Evolutionary conservation across 2,797 vertebrate genomes (phyloP).

Genomic region (Sebastes reedi): DNA sequence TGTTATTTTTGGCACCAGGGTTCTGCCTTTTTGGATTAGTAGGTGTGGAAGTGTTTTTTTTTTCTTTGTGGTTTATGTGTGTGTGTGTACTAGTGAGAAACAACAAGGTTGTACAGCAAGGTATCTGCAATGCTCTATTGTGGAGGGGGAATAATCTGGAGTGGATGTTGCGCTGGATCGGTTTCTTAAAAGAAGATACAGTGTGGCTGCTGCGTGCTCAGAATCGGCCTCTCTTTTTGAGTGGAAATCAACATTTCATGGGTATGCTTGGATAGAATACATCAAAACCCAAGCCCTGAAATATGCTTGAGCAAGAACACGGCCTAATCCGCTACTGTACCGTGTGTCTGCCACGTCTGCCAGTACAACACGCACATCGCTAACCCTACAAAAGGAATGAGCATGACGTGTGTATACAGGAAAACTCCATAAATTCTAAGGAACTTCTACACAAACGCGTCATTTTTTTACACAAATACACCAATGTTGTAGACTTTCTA

Average conservation of each 20-base stretch:
- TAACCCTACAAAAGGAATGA: not conserved
- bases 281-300: slow-evolving; percentile 47
- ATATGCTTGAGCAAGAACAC: slow-evolving; percentile 62
- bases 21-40: slow-evolving; percentile 80
- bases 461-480: not conserved
- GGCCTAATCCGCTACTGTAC: slow-evolving; percentile 51
- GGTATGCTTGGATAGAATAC: slow-evolving; percentile 18
- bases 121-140: slow-evolving; percentile 16
- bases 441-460: not conserved
- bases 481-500: not conserved
- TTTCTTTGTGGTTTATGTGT: not conserved
- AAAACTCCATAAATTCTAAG: not conserved
- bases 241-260: slow-evolving; percentile 56
- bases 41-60: slow-evolving; percentile 63
- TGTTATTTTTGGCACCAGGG: slow-evolving; percentile 83
- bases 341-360: slow-evolving; percentile 5
- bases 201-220: slow-evolving; percentile 20
- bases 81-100: slow-evolving; percentile 28
- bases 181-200: slow-evolving; percentile 17
- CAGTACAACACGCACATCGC: slow-evolving; percentile 26
- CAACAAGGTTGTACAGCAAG: slow-evolving; percentile 17
- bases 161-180: slow-evolving; percentile 19
- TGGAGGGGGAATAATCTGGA: slow-evolving; percentile 14
- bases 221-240: slow-evolving; percentile 30
- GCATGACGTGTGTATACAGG: not conserved